Base-by-base conservation (phyloP, 2,113 vertebrate genomes). In the Rhinolophus ferrumequinum region DNA sequence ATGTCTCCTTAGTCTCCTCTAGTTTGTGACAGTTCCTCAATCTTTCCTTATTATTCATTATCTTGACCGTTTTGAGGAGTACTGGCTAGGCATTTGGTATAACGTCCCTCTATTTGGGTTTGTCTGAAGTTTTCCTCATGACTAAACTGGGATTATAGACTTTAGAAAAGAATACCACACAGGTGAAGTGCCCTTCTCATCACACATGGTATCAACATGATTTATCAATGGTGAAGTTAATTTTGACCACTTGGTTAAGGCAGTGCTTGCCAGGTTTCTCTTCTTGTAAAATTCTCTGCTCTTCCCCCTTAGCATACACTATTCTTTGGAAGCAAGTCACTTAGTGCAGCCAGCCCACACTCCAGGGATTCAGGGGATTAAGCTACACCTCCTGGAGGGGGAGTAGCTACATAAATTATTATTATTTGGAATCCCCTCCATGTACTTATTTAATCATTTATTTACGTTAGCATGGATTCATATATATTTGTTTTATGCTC, bases 211-310 rank as follows among this genome's bases (percentile, higher is more conserved):
- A 15, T 69, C 44, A 77, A 64, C 35, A 19, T 35, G n/a, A 38
- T 33, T 88, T 47, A 54, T 41, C 50, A 14, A 3, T 35, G 26
- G 6, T 28, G 3, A 83, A 8, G 22, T 79, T 92, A 26, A 87
- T 54, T 75, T 47, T 75, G 18, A 69, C 73, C 38, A 75, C 24
- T 28, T 76, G 33, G 88, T 26, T 44, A 76, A 64, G 35, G 69
- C 19, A 62, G 44, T 50, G 19, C 19, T 44, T 22, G 70, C 76
- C 69, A 66, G 33, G 33, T 33, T 97, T 72, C 91, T 92, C 88
- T 47, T 28, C 22, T 66, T 54, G 7, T 66, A 66, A 52, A 82
- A 10, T 44, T 91, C 38, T 83, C 66, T 66, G 10, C 12, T 44
- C 24, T 35, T 44, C 58, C 66, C 70, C 28, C 6, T 56, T 13